Evolutionary conservation across 2,113 vertebrate genomes (phyloP).

Genomic region (Riparia riparia): DNA sequence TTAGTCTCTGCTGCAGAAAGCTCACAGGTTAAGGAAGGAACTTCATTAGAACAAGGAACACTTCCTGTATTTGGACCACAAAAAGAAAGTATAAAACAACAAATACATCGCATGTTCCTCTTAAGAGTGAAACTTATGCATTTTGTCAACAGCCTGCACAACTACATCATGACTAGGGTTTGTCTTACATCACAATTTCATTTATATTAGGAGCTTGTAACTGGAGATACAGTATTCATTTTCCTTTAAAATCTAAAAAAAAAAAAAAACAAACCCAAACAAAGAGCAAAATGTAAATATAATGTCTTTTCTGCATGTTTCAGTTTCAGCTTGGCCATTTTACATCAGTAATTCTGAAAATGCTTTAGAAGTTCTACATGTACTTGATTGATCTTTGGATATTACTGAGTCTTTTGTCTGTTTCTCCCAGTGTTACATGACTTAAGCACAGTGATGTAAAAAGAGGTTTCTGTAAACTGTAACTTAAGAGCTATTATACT

Average conservation of each 20-base stretch:
- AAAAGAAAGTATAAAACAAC: conserved; percentile 82
- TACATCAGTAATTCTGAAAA: not conserved
- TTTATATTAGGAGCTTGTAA: not conserved
- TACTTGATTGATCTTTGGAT: not conserved
- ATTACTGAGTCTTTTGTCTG: not conserved
- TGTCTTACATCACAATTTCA: conserved; percentile 10
- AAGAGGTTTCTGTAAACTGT: not conserved
- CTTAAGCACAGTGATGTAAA: not conserved
- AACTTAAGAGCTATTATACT: not conserved
- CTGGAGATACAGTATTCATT: not conserved
- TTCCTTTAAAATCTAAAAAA: not conserved
- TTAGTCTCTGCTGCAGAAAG: conserved; percentile 83
- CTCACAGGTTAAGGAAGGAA: conserved; percentile 64
- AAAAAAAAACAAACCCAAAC: not conserved
- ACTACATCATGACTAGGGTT: conserved; percentile 98
- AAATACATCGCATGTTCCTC: conserved; percentile 95
- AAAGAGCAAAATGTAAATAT: not conserved
- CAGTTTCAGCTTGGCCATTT: not conserved
- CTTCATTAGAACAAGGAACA: conserved; percentile 62
- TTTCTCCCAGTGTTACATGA: not conserved
- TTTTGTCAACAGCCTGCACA: conserved; percentile 98
- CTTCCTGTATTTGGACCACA: conserved; percentile 36
- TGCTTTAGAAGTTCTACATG: not conserved
- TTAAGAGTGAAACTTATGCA: conserved; percentile 98
- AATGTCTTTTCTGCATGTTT: not conserved